Evolutionary conservation across 2,113 vertebrate species (phyloP).

Genomic region (Rafetus swinhoei): DNA sequence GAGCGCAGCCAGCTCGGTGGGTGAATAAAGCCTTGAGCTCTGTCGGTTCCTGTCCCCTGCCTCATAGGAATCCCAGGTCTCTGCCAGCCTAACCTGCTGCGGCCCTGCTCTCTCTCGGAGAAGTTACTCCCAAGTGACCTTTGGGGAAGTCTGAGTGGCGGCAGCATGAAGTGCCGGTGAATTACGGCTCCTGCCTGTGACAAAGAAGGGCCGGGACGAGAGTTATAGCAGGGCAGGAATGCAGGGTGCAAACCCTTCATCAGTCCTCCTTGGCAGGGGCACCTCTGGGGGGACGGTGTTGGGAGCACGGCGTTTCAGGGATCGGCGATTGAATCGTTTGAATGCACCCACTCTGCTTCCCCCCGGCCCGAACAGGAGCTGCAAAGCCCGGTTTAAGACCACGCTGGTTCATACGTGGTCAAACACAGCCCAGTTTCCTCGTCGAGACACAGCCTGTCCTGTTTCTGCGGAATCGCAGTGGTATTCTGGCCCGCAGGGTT

Average conservation of each 20-base stretch:
- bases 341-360: background rate
- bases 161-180: background rate
- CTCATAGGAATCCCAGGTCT: background rate
- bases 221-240: background rate
- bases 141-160: background rate
- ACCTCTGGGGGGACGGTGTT: background rate
- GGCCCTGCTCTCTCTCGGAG: background rate
- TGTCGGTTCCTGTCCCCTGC: background rate
- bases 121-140: conserved; percentile 43
- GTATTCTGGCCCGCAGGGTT: background rate
- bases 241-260: background rate
- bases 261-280: background rate
- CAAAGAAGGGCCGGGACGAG: background rate
- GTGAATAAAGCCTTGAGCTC: background rate
- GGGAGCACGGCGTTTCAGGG: background rate
- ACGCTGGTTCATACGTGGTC: background rate
- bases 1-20: too few species aligned
- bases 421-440: background rate
- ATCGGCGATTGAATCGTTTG: conserved; percentile 15
- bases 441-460: background rate
- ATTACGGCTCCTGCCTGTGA: background rate
- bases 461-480: background rate
- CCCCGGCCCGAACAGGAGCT: accelerated
- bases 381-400: background rate
- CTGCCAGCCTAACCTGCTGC: background rate